Percentiles rank a stretch among this genome's conserved stretches.
Evolutionary conservation across 37 sponge, comb jelly and placozoan species (phyloP).

Genomic region (Dysidea cf. avara): DNA sequence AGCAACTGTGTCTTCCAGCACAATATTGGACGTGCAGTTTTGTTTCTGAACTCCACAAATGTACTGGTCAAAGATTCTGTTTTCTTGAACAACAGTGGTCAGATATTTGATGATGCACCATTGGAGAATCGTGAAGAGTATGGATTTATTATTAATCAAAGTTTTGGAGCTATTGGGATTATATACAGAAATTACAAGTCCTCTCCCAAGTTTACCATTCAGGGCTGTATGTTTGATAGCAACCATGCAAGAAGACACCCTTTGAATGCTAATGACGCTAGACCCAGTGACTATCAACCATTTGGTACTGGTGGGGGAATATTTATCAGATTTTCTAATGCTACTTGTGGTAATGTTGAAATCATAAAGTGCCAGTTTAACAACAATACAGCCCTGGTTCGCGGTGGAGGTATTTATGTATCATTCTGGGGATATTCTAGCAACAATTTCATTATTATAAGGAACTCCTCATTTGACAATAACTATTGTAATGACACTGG

Average conservation of each 20-base stretch:
- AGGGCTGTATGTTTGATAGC: slow-evolving; percentile 13
- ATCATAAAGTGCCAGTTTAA: slow-evolving; percentile 27
- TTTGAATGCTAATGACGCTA: slow-evolving; percentile 3
- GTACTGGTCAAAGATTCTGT: no score
- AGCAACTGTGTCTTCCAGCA: no score
- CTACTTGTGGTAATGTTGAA: slow-evolving; percentile 14
- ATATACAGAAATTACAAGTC: no score
- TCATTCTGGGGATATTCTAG: slow-evolving; percentile 6
- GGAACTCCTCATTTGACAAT: slow-evolving; percentile 15
- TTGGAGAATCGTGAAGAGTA: no score
- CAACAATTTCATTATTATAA: slow-evolving; percentile 20
- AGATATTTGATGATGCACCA: no score
- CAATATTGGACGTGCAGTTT: no score
- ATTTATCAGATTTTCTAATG: slow-evolving; percentile 17
- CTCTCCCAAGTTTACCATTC: no score
- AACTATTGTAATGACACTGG: slow-evolving; percentile 63
- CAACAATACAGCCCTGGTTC: slow-evolving; percentile 43
- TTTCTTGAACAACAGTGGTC: no score
- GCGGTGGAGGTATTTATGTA: slow-evolving; percentile 54
- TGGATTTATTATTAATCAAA: no score
- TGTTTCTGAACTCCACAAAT: no score
- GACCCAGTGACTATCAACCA: not conserved
- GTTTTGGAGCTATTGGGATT: no score
- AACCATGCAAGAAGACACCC: slow-evolving; percentile 37
- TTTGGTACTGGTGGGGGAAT: slow-evolving; percentile 66